Evolutionary conservation across 2,113 vertebrate species (phyloP).

Genomic region (Macaca fascicularis): DNA sequence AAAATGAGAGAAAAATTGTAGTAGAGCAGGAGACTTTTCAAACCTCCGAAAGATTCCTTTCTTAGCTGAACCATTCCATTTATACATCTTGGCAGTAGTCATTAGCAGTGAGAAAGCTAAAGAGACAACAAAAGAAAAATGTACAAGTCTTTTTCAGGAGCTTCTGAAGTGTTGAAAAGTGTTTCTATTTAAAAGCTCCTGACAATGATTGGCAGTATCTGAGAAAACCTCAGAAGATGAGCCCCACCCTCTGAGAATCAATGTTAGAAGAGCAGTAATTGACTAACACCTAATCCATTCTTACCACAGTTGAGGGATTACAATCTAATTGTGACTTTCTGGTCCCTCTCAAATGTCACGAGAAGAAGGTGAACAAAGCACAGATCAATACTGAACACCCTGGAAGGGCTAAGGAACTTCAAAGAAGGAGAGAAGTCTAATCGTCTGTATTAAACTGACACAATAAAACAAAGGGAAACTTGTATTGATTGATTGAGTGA

Average conservation of each 20-base stretch:
- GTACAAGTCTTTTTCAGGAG: slow-evolving; percentile 69
- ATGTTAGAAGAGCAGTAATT: slow-evolving; percentile 50
- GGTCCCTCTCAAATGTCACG: slow-evolving; percentile 41
- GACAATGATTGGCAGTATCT: slow-evolving; percentile 79
- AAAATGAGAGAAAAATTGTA: slow-evolving; percentile 61
- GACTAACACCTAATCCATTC: slow-evolving; percentile 56
- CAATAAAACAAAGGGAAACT: slow-evolving; percentile 10
- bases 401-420: background rate
- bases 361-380: slow-evolving; percentile 34
- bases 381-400: background rate
- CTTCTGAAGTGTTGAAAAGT: slow-evolving; percentile 74
- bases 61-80: slow-evolving; percentile 59
- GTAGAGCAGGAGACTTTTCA: slow-evolving; percentile 48
- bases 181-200: slow-evolving; percentile 77
- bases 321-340: slow-evolving; percentile 24
- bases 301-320: slow-evolving; percentile 25
- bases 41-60: slow-evolving; percentile 49
- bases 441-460: slow-evolving; percentile 28
- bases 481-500: slow-evolving; percentile 59
- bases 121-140: slow-evolving; percentile 77
- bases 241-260: slow-evolving; percentile 68
- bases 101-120: slow-evolving; percentile 69
- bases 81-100: slow-evolving; percentile 71
- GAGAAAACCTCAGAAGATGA: slow-evolving; percentile 67
- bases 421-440: background rate